Percentiles rank a stretch among this genome's conserved stretches.
Evolutionary conservation across 2,113 vertebrate species (phyloP).

Genomic region (Sterrhoptilus dennistouni): DNA sequence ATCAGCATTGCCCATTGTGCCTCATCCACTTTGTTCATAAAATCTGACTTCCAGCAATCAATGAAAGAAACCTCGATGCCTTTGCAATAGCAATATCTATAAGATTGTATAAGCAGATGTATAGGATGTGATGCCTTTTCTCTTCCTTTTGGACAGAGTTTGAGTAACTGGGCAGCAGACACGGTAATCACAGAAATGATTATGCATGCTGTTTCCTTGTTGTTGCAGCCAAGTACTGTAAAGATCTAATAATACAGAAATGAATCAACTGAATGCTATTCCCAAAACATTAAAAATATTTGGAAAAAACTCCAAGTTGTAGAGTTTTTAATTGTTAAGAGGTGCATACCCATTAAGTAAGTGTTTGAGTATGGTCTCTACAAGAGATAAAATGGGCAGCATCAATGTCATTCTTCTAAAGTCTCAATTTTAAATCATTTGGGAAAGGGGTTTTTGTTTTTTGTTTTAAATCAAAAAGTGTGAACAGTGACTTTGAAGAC

Average conservation of each 20-base stretch:
- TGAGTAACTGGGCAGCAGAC: neutral
- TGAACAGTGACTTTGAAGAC: neutral
- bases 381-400: neutral
- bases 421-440: neutral
- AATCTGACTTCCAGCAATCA: neutral
- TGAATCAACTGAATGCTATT: neutral
- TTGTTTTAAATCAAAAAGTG: neutral
- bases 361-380: neutral
- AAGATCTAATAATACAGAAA: neutral
- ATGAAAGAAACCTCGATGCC: neutral
- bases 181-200: neutral
- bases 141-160: neutral
- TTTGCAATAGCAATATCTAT: neutral
- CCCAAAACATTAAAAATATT: neutral
- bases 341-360: neutral
- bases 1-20: neutral
- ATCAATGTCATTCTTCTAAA: neutral
- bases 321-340: neutral
- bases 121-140: neutral
- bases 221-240: neutral
- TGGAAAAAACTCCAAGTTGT: fast-evolving
- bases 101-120: neutral
- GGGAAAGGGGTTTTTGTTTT: neutral
- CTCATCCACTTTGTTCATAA: neutral
- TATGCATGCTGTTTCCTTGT: neutral